phyloP scores from a whole-genome alignment of 2,113 vertebrate genomes.

The Oryzias javanicus region DNA sequence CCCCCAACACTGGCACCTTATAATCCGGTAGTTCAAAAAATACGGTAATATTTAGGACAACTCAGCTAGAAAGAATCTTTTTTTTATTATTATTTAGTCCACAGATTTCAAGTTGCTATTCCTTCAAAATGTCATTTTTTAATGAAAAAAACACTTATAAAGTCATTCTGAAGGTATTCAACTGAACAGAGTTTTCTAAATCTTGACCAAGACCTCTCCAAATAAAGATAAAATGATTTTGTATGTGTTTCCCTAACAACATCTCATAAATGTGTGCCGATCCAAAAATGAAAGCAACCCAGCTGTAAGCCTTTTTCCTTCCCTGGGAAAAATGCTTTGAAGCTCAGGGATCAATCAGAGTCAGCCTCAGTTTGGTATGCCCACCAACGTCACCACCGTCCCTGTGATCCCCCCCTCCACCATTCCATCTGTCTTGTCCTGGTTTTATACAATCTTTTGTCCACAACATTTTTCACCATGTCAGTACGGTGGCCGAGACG shows the following conservation, averaged over 20 bases:
- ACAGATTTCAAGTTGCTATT: too few relatives aligned
- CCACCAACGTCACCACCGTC: slow-evolving; percentile 4
- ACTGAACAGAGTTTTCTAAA: too few relatives aligned
- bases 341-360: slow-evolving; percentile 58
- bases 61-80: too few relatives aligned
- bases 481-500: too few relatives aligned
- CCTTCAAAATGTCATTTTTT: too few relatives aligned
- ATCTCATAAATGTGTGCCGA: slow-evolving; percentile 5
- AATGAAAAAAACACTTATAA: too few relatives aligned
- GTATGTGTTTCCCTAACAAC: neutral
- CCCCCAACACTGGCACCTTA: too few relatives aligned
- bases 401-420: slow-evolving; percentile 18
- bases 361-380: slow-evolving; percentile 46
- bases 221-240: neutral
- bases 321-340: slow-evolving; percentile 61
- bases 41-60: too few relatives aligned
- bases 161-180: too few relatives aligned
- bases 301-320: slow-evolving; percentile 5
- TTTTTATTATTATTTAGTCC: too few relatives aligned
- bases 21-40: too few relatives aligned
- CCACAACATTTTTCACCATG: slow-evolving; percentile 4
- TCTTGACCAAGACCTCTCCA: too few relatives aligned
- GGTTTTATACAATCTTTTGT: slow-evolving; percentile 23
- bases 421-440: slow-evolving; percentile 10
- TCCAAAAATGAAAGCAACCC: slow-evolving; percentile 17